Percentiles rank a stretch among this genome's conserved stretches.
phyloP scores from a whole-genome alignment of 2,113 vertebrate species.

The Clinocottus analis region DNA sequence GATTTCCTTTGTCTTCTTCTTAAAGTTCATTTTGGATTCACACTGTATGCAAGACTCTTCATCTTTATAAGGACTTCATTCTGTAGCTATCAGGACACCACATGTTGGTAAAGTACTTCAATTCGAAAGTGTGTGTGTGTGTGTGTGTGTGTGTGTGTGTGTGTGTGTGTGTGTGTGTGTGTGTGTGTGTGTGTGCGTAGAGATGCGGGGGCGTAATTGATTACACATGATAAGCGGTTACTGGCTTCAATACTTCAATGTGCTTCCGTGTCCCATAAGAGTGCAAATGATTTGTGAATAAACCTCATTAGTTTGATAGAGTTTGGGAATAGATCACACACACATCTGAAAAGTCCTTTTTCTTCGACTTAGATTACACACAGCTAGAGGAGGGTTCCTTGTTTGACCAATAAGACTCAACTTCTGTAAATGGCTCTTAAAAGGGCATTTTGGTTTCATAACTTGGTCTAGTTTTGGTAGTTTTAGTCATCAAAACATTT shows the following conservation, averaged over 20 bases:
- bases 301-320: constrained; percentile 7
- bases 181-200: constrained; percentile 9
- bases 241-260: constrained; percentile 17
- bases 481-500: background rate
- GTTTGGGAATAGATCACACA: constrained; percentile 27
- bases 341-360: constrained; percentile 48
- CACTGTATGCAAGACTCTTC: background rate
- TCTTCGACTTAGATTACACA: constrained; percentile 7
- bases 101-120: constrained; percentile 6
- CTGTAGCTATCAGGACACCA: constrained; percentile 7
- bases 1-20: background rate
- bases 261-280: background rate
- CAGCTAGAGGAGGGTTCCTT: background rate
- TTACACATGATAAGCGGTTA: constrained; percentile 32
- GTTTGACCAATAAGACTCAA: constrained; percentile 14
- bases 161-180: background rate
- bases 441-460: background rate
- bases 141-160: constrained; percentile 10
- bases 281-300: constrained; percentile 21
- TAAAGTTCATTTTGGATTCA: background rate
- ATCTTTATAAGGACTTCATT: background rate
- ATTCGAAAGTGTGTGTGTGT: constrained; percentile 5
- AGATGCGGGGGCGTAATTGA: constrained; percentile 28
- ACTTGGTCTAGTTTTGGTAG: background rate
- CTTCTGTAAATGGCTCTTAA: background rate